Base-by-base conservation (phyloP, 1,140 invertebrate genomes). In the Philotrypesis tridentata region DNA sequence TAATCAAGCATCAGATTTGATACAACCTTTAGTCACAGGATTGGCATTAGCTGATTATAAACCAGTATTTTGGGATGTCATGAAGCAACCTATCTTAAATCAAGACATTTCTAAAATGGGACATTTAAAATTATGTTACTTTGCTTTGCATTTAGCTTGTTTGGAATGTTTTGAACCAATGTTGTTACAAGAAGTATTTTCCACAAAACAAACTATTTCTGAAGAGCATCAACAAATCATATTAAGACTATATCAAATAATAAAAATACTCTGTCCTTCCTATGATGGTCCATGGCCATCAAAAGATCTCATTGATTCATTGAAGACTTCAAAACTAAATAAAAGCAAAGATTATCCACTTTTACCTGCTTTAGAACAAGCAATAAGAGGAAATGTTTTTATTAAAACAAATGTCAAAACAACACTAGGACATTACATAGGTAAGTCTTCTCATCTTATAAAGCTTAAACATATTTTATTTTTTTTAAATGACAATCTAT, bases 41-140 rank as follows among this genome's bases (percentile, higher is more conserved):
- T 87, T 94, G 40, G 89, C 92, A 17, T 92, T 92, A 83, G 93
- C 92, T 55, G 93, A 94, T 88, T 95, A 93, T 85, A 93, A 92
- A 72, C 94, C 94, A 2, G 80, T 89, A 23, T 86, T 93, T 85
- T 95, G 94, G 94, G 85, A 89, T 2, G 84, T 79, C 40, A 86
- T 95, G 40, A 77, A 85, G 86, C 88, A 83, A 79, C 80, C 75
- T 77, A 91, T 88, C 88, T 93, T 86, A 85, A 91, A 8, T 43
- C 88, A 33, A 90, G 92, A 84, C 82, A 83, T 76, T 80, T 90
- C 92, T 25, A 82, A 87, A 37, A 85, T 82, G 0, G 88, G 91
- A 55, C 87, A 85, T 43, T 84, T 87, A 27, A 86, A 89, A 3
- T 80, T 91, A 23, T 85, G 91, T 0, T 92, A 92, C 85, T 85